These are phyloP conservation scores for Silurus asotus DNA, from an alignment of 2,113 vertebrate species.

Conservation along the genomic window DNA sequence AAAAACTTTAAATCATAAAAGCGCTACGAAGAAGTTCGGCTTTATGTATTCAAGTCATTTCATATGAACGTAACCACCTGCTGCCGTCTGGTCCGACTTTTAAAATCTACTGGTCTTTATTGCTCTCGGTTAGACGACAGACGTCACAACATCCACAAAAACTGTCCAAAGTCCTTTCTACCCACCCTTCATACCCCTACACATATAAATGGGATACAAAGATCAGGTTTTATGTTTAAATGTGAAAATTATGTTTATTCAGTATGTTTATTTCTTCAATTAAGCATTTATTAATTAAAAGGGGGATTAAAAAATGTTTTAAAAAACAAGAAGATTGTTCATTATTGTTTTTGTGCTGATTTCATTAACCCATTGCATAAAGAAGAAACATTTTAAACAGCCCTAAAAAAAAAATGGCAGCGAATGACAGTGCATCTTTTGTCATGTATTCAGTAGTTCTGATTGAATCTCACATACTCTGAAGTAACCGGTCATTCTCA, in stretches of 20 bases:
- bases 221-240: background rate
- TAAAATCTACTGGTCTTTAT: conserved; percentile 7
- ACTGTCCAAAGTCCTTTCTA: conserved; percentile 21
- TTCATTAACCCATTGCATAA: background rate
- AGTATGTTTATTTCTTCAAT: background rate
- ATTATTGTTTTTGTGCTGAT: background rate
- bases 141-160: background rate
- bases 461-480: background rate
- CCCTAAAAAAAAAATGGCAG: background rate
- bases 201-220: background rate
- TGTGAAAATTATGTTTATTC: background rate
- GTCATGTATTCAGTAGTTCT: background rate
- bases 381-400: background rate
- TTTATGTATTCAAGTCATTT: conserved; percentile 72
- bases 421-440: background rate
- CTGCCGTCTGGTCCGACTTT: conserved; percentile 18
- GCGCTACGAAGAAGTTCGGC: conserved; percentile 47
- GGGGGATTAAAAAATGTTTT: background rate
- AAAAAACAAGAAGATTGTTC: background rate
- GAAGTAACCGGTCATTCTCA: conserved; percentile 10
- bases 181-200: background rate
- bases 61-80: conserved; percentile 58
- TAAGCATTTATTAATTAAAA: background rate
- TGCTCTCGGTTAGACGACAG: background rate
- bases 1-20: conserved; percentile 20